Conservation (phyloP, 2,113 vertebrate species). For the Microtus ochrogaster region DNA sequence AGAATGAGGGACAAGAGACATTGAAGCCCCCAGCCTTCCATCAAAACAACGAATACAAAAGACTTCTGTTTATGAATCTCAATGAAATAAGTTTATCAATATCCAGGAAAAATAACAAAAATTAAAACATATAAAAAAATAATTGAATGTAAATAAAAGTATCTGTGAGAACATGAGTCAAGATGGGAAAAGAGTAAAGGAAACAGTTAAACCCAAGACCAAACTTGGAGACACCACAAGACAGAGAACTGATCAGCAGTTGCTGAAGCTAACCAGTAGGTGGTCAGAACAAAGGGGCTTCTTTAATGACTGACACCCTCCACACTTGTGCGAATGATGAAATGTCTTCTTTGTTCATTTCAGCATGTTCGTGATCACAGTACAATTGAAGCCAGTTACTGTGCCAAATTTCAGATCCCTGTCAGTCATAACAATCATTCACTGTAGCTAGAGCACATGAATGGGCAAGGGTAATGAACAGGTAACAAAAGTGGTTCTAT, state of each 20-base stretch:
- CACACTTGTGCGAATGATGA: neutral
- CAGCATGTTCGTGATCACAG: neutral
- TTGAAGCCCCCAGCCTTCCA: fast-evolving
- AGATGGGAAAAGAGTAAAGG: neutral
- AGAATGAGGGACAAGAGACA: neutral
- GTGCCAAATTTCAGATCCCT: too few relatives aligned
- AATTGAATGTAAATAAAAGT: neutral
- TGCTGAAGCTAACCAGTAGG: neutral
- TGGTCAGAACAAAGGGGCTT: neutral
- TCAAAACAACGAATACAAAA: neutral
- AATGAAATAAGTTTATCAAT: neutral
- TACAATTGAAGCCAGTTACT: fast-evolving
- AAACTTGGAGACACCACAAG: neutral
- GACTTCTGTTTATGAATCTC: neutral
- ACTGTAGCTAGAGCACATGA: neutral
- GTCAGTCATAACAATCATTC: neutral
- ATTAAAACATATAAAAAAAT: neutral
- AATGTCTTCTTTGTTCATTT: neutral
- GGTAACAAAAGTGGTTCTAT: neutral
- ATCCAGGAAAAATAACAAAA: neutral
- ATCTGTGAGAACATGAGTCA: neutral
- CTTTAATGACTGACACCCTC: neutral
- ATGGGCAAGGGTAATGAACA: neutral
- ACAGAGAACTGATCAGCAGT: neutral
- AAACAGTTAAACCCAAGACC: neutral